Percentiles rank a stretch among this genome's conserved stretches.
These are phyloP conservation scores for Neofelis nebulosa DNA, from an alignment of 2,113 vertebrate species.

Conservation along the genomic window DNA sequence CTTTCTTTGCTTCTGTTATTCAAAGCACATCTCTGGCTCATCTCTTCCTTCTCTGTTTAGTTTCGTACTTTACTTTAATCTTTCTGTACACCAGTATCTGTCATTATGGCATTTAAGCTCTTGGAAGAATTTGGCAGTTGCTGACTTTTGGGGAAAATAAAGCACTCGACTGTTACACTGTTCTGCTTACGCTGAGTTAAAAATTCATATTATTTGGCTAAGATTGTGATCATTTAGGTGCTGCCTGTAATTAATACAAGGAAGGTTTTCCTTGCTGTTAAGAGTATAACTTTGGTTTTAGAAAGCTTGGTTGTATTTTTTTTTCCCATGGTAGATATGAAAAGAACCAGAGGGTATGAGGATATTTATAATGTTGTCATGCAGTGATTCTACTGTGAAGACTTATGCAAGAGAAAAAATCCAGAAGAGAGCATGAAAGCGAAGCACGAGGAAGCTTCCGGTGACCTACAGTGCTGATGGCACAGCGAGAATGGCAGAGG, in stretches of 20 bases:
- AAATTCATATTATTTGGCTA: neutral
- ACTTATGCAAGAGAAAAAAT: neutral
- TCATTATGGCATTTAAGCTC: conserved; percentile 49
- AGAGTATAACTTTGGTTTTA: neutral
- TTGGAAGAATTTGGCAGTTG: conserved; percentile 45
- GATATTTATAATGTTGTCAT: neutral
- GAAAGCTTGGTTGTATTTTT: neutral
- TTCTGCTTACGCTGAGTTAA: neutral
- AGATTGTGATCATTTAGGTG: neutral
- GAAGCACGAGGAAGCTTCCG: neutral
- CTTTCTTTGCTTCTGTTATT: neutral
- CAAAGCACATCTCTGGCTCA: conserved; percentile 10
- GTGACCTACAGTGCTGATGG: neutral
- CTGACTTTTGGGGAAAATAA: conserved; percentile 58
- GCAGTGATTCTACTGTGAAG: neutral
- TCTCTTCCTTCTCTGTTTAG: conserved; percentile 52
- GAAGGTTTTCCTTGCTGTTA: neutral
- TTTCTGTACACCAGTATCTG: conserved; percentile 52
- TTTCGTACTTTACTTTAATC: conserved; percentile 58
- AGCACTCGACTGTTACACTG: neutral
- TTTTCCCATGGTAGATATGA: neutral
- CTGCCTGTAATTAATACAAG: neutral
- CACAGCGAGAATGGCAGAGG: neutral
- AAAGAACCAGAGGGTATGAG: neutral
- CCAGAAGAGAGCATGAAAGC: neutral